These are phyloP conservation scores for Eufriesea mexicana DNA, from an alignment of 1,140 invertebrate genomes.

Conservation along the genomic window DNA sequence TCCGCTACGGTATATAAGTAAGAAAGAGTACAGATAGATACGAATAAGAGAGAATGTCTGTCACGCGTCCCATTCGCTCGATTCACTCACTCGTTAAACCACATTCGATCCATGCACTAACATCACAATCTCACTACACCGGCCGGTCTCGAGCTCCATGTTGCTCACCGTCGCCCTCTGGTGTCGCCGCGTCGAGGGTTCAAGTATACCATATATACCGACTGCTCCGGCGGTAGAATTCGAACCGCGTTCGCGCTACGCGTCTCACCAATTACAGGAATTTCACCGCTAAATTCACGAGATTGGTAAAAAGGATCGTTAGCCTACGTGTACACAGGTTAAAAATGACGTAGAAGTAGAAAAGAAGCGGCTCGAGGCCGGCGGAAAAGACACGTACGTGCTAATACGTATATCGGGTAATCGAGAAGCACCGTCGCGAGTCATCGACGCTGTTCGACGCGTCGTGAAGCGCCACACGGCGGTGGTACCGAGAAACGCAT, in stretches of 20 bases:
- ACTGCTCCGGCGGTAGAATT: neutral
- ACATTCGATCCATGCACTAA: conserved; percentile 37
- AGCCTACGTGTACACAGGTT: neutral
- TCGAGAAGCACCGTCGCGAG: conserved; percentile 59
- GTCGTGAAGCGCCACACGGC: neutral
- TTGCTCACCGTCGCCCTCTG: neutral
- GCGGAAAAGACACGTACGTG: conserved; percentile 63
- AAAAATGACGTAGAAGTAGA: neutral
- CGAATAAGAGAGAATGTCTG: conserved; percentile 52
- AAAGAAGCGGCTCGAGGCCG: conserved; percentile 26
- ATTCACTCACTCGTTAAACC: conserved; percentile 31
- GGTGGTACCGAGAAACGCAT: neutral
- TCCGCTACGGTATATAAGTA: conserved; percentile 63
- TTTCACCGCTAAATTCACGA: neutral
- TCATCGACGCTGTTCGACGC: conserved; percentile 24
- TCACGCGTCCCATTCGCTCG: conserved; percentile 35
- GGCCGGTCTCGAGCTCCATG: conserved; percentile 54
- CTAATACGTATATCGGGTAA: conserved; percentile 74
- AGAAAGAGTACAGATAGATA: conserved; percentile 64
- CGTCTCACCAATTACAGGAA: neutral
- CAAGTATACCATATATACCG: neutral
- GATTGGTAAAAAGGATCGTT: neutral
- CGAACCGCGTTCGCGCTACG: neutral
- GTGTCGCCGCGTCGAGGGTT: neutral
- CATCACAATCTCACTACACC: conserved; percentile 66